phyloP scores from a whole-genome alignment of 2,797 vertebrate genomes.

The Streptopelia turtur region DNA sequence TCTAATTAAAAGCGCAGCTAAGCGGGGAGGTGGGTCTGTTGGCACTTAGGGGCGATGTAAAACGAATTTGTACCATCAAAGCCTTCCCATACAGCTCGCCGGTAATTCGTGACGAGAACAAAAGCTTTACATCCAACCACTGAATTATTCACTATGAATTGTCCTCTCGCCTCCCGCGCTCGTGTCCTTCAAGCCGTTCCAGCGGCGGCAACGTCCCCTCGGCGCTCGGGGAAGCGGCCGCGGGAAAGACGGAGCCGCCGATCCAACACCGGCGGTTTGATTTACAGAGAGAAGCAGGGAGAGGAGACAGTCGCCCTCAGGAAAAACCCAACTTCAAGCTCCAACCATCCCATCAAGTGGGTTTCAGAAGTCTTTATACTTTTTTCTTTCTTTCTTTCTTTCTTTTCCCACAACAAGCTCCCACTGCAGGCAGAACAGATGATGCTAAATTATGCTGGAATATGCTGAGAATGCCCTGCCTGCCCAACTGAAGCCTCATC shows the following conservation, averaged over 20 bases:
- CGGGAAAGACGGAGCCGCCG: conserved; percentile 10
- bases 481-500: conserved; percentile 65
- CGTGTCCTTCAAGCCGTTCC: conserved; percentile 54
- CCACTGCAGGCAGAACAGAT: conserved; percentile 41
- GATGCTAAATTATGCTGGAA: conserved; percentile 66
- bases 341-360: conserved; percentile 25
- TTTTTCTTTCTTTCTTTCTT: neutral
- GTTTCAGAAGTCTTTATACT: neutral
- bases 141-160: conserved; percentile 67
- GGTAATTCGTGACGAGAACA: conserved; percentile 66
- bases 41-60: conserved; percentile 2
- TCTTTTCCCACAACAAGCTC: neutral
- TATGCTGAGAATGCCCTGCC: conserved; percentile 61
- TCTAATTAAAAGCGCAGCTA: neutral
- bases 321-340: neutral
- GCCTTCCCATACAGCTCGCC: conserved; percentile 50
- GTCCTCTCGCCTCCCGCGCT: conserved; percentile 24
- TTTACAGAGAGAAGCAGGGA: conserved; percentile 20
- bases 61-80: conserved; percentile 58
- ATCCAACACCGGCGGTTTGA: conserved; percentile 13
- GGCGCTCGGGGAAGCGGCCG: neutral
- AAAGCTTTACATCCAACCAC: conserved; percentile 69
- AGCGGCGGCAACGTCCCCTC: conserved; percentile 8
- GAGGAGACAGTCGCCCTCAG: neutral
- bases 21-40: conserved; percentile 23